Base-by-base conservation (phyloP, 1,140 invertebrate genomes). In the Alviniconcha marisindica region DNA sequence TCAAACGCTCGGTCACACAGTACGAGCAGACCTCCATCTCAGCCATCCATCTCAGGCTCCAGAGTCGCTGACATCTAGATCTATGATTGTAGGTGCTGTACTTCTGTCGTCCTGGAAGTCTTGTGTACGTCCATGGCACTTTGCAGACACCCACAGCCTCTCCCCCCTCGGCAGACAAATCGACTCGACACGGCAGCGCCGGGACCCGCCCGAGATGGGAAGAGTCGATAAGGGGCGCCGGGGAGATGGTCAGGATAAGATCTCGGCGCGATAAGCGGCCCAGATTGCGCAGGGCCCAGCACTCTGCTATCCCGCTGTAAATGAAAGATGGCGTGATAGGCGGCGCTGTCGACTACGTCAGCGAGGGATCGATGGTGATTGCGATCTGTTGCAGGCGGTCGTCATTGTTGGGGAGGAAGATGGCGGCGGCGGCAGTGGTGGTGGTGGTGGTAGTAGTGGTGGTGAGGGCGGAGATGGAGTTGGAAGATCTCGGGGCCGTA, bases 261-360 rank as follows among this genome's bases (percentile, higher is more conserved):
- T 78, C 38, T 36, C 24, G 51, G 24, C 28, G 48, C 51, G 77
- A 78, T 78, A 78, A 51, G 51, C 54, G 48, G 77, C 77, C 77
- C 77, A 78, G 77, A 78, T 78, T 78, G 77, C 77, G 54, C 77
- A 78, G 77, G 51, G 28, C 51, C 77, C 51, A 38, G 28, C 77
- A 60, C 74, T 78, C 77, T 56, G 69, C 69, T 60, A 56, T 78
- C 77, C 77, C 77, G 51, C 77, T 78, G 77, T 78, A 78, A 78
- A 78, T 78, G 77, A 78, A 78, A 78, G 77, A 78, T 78, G 77
- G 51, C 77, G 51, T 51, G 77, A 78, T 78, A 78, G 56, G 77
- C 51, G 48, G 77, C 36, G 48, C 77, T 78, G 77, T 78, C 77
- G 77, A 60, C 77, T 56, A 78, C 56, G 77, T 78, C 77, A 78